Evolutionary conservation across 2,797 vertebrate species (phyloP).

Genomic region (Pangasius sanitwongsei): DNA sequence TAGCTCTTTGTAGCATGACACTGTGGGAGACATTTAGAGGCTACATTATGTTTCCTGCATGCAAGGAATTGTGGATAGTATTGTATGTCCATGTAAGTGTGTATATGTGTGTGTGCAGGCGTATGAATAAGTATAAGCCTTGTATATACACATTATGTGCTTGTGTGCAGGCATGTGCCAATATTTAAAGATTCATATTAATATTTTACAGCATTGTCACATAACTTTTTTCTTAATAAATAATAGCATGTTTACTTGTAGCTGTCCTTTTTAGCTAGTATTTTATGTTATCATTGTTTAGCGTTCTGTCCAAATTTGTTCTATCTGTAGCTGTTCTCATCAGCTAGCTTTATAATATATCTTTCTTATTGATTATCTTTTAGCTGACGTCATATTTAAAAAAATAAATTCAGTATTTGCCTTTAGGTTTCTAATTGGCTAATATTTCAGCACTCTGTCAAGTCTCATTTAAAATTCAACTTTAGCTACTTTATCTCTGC

Average conservation of each 20-base stretch:
- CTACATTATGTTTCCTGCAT: background rate
- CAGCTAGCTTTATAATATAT: background rate
- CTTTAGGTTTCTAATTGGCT: background rate
- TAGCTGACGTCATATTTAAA: background rate
- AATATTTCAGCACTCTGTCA: background rate
- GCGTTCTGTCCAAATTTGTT: too few relatives aligned
- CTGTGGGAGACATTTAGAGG: background rate
- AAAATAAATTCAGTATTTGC: background rate
- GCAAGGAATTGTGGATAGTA: constrained; percentile 2
- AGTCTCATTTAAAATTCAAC: background rate
- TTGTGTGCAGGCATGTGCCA: constrained; percentile 6
- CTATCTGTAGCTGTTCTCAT: background rate
- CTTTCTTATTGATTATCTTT: background rate
- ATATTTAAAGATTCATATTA: background rate
- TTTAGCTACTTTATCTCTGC: background rate
- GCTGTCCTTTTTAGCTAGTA: background rate
- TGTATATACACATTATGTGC: background rate
- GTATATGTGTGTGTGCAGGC: background rate
- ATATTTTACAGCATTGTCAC: background rate
- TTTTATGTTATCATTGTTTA: background rate
- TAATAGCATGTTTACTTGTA: background rate
- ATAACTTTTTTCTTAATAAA: background rate
- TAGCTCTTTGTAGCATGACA: background rate
- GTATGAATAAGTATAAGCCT: background rate
- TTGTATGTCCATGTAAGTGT: background rate